A percentile compares a stretch with the other conserved stretches of the same genome.
These are phyloP conservation scores for Oegoconia quadripuncta DNA, from an alignment of 2,888 invertebrate genomes.

Conservation along the genomic window DNA sequence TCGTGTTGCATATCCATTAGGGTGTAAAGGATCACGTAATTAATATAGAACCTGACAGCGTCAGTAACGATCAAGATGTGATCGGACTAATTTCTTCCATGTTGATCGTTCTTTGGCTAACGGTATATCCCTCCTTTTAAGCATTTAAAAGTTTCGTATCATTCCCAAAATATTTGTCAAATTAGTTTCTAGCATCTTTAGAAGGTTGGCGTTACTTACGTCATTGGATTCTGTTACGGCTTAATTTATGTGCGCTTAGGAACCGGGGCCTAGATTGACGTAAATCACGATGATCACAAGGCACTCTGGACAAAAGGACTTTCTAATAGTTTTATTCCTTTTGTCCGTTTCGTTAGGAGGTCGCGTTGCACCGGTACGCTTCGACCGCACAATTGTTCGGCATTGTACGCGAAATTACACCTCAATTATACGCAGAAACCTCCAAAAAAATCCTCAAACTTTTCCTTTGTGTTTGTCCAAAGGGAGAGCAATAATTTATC, in stretches of 20 bases:
- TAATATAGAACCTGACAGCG: slow-evolving; percentile 54
- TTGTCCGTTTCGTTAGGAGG: slow-evolving; percentile 42
- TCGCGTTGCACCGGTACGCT: slow-evolving; percentile 43
- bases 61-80: slow-evolving; percentile 37
- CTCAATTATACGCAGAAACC: slow-evolving; percentile 60
- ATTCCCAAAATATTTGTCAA: slow-evolving; percentile 38
- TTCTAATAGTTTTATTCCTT: slow-evolving; percentile 53
- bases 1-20: slow-evolving; percentile 57
- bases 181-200: no score
- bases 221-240: slow-evolving; percentile 35
- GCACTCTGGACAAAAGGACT: slow-evolving; percentile 47
- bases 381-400: slow-evolving; percentile 43
- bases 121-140: slow-evolving; percentile 47
- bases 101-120: slow-evolving; percentile 36
- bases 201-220: slow-evolving; percentile 34
- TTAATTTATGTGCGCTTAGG: slow-evolving; percentile 43
- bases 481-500: slow-evolving; percentile 60
- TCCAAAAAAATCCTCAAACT: slow-evolving; percentile 44
- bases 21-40: slow-evolving; percentile 55
- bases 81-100: slow-evolving; percentile 36
- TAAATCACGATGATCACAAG: slow-evolving; percentile 56
- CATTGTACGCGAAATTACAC: slow-evolving; percentile 62
- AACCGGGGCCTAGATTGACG: slow-evolving; percentile 48
- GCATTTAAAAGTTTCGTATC: slow-evolving; percentile 33
- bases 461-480: slow-evolving; percentile 47